Evolutionary conservation across 2,797 vertebrate genomes (phyloP).

Genomic region (Momotus momota): DNA sequence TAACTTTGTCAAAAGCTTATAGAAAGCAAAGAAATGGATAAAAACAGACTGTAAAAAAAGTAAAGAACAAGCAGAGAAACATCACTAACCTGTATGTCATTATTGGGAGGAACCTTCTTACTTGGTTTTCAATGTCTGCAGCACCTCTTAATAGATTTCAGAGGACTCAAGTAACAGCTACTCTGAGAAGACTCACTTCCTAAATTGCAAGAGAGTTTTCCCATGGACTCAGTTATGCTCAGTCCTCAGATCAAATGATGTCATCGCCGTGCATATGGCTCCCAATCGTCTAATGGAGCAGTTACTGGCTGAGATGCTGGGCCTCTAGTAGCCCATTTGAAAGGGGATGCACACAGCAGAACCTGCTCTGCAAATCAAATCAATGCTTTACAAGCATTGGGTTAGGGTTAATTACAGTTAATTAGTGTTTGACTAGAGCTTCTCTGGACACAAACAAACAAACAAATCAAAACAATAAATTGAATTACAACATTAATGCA

Average conservation of each 20-base stretch:
- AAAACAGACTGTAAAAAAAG: neutral
- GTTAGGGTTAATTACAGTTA: neutral
- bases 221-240: neutral
- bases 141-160: neutral
- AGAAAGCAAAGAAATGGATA: neutral
- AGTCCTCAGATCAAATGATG: neutral
- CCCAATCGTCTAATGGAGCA: neutral
- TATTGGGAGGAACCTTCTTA: neutral
- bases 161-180: neutral
- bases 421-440: neutral
- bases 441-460: neutral
- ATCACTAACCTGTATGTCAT: neutral
- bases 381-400: neutral
- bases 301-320: too few species aligned
- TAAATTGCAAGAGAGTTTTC: neutral
- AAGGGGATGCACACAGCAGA: neutral
- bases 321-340: neutral
- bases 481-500: neutral
- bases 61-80: neutral
- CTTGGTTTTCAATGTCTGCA: neutral
- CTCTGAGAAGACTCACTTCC: neutral
- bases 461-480: neutral
- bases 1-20: neutral
- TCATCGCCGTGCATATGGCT: too few species aligned
- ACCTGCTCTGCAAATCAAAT: neutral